phyloP scores from a whole-genome alignment of 1,140 invertebrate species.

The Ylistrum balloti region DNA sequence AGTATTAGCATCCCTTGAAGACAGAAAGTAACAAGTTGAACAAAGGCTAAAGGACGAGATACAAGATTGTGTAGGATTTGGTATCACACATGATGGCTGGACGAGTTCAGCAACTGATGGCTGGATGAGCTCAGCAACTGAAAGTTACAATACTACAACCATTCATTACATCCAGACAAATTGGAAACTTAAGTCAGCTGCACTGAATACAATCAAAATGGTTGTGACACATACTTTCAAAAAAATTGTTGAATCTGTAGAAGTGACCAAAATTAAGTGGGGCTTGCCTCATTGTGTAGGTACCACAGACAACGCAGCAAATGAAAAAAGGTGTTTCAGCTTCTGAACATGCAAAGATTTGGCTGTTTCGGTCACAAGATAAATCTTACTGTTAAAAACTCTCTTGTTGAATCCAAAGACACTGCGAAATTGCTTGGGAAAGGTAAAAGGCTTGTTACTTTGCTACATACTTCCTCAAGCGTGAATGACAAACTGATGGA shows the following conservation, averaged over 20 bases:
- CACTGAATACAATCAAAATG: constrained; percentile 42
- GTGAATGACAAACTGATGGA: neutral
- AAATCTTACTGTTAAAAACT: constrained; percentile 41
- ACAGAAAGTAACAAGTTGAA: too few species aligned
- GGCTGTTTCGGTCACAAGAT: constrained; percentile 45
- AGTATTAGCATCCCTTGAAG: too few species aligned
- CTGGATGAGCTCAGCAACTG: too few species aligned
- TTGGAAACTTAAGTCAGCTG: constrained; percentile 42
- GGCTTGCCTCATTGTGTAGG: neutral
- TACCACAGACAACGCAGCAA: constrained; percentile 47
- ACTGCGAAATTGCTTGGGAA: neutral
- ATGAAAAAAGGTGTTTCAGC: neutral
- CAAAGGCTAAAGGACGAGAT: too few species aligned
- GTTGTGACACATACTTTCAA: constrained; percentile 15
- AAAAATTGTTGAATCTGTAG: constrained; percentile 28
- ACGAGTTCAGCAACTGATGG: constrained; percentile 42
- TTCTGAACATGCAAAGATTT: neutral
- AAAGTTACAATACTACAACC: too few species aligned
- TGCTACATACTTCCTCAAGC: constrained; percentile 44
- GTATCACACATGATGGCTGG: constrained; percentile 49
- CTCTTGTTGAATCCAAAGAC: neutral
- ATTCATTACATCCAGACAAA: neutral
- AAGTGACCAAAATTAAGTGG: neutral
- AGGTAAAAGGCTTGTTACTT: constrained; percentile 32
- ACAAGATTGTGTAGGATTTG: neutral